Percentiles rank a stretch among this genome's conserved stretches.
Conservation (phyloP, 2,113 vertebrate species). For the Numida meleagris region DNA sequence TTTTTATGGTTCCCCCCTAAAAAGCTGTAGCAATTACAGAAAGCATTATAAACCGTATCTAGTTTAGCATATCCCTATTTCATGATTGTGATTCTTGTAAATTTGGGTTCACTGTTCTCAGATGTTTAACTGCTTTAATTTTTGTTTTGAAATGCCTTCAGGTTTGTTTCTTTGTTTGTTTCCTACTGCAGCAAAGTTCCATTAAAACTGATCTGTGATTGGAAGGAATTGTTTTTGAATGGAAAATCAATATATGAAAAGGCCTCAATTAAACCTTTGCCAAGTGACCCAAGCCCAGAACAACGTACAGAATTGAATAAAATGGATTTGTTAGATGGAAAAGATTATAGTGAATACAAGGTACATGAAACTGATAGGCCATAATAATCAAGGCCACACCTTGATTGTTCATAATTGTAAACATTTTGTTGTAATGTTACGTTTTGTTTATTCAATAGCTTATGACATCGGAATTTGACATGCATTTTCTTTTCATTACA, state of each 20-base stretch:
- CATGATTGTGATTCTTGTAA: neutral
- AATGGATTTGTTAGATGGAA: conserved; percentile 84
- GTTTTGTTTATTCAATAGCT: conserved; percentile 2
- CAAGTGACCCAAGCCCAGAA: conserved; percentile 52
- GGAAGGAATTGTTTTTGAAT: conserved; percentile 88
- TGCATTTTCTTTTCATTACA: neutral
- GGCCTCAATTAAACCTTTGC: conserved; percentile 50
- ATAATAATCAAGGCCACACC: too few species aligned
- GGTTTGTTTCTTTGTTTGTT: neutral
- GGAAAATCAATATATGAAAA: conserved; percentile 87
- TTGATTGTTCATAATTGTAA: conserved; percentile 27
- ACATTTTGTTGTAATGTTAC: conserved; percentile 24
- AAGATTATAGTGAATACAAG: conserved; percentile 91
- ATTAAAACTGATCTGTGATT: conserved; percentile 84
- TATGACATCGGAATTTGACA: neutral
- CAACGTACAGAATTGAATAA: conserved; percentile 81
- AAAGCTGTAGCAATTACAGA: neutral
- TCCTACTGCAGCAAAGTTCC: conserved; percentile 83
- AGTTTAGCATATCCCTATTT: neutral
- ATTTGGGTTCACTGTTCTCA: neutral
- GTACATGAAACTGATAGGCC: conserved; percentile 70
- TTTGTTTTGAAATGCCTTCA: neutral
- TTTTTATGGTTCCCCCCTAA: neutral
- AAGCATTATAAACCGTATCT: neutral
- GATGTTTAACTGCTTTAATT: neutral